Conservation (phyloP, 2,888 invertebrate genomes). For the Drosophila seclusa region DNA sequence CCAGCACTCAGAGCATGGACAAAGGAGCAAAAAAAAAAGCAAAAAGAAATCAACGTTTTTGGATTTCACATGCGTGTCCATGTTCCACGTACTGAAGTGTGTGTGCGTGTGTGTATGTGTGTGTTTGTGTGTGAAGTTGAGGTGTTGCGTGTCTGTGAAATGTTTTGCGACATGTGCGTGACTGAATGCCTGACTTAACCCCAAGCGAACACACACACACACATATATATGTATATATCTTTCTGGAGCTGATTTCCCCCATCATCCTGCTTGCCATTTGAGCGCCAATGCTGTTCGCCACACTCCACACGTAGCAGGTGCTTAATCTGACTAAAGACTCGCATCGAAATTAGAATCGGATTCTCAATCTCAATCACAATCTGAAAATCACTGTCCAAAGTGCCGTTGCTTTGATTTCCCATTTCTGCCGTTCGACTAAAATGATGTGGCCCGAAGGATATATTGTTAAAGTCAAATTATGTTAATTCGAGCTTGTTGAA, state of each 20-base stretch:
- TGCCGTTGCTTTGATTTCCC: conserved; percentile 29
- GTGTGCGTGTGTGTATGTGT: conserved; percentile 4
- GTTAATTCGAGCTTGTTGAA: not conserved
- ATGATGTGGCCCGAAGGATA: not conserved
- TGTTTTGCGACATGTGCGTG: conserved; percentile 70
- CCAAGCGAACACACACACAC: conserved; percentile 11
- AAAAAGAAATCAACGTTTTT: conserved; percentile 35
- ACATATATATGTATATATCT: not conserved
- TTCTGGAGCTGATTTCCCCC: not conserved
- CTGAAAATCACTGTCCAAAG: conserved; percentile 30
- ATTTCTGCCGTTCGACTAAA: not conserved
- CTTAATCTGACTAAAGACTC: conserved; percentile 57
- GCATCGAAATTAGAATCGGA: conserved; percentile 50
- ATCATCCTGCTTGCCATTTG: not conserved
- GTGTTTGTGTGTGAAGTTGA: conserved; percentile 35
- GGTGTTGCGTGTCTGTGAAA: conserved; percentile 76
- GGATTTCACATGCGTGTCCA: conserved; percentile 35
- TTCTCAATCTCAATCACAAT: conserved; percentile 32
- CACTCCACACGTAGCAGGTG: conserved; percentile 53
- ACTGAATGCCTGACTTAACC: conserved; percentile 60
- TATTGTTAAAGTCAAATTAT: not conserved
- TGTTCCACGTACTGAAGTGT: conserved; percentile 18
- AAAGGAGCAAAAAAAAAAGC: conserved; percentile 19
- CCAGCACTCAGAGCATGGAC: not conserved
- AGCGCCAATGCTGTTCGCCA: conserved; percentile 12